phyloP scores from a whole-genome alignment of 2,797 vertebrate genomes.

The Spinus pinus region DNA sequence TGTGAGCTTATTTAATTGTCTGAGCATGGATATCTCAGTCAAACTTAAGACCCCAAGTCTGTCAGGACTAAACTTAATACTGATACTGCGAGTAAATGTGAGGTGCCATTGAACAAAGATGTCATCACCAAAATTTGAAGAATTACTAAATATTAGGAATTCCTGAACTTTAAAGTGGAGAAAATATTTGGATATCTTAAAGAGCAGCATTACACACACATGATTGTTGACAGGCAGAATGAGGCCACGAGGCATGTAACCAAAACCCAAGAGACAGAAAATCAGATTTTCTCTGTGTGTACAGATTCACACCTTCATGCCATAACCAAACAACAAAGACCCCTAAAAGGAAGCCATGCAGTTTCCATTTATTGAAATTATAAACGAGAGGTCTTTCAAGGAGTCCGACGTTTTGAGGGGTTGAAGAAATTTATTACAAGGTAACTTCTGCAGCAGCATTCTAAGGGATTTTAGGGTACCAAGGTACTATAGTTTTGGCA shows the following conservation, averaged over 20 bases:
- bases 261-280: neutral
- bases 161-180: neutral
- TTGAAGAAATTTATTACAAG: neutral
- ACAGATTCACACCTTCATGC: neutral
- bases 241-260: neutral
- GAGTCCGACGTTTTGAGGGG: neutral
- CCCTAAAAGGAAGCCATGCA: neutral
- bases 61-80: neutral
- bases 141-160: neutral
- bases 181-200: neutral
- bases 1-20: neutral
- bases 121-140: neutral
- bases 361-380: neutral
- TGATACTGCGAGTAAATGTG: neutral
- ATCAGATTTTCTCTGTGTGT: neutral
- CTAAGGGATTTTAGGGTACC: neutral
- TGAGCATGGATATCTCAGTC: neutral
- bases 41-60: neutral
- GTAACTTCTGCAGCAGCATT: neutral
- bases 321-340: neutral
- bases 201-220: fast-evolving
- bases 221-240: neutral
- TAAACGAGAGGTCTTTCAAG: neutral
- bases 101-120: neutral
- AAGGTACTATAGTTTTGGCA: neutral